A percentile compares a stretch with the other conserved stretches of the same genome.
Conservation (phyloP, 2,888 invertebrate genomes). For the Anorthoa munda region DNA sequence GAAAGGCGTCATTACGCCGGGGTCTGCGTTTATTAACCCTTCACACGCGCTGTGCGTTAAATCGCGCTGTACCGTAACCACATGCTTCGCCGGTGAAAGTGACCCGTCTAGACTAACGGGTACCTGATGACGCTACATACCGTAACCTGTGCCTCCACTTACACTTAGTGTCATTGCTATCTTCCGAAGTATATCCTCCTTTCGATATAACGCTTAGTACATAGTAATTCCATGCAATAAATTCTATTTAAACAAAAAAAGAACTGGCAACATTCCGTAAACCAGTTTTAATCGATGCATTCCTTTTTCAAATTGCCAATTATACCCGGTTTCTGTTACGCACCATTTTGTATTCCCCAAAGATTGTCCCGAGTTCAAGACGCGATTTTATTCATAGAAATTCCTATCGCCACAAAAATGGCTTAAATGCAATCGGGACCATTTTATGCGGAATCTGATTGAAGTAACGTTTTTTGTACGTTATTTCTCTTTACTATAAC, state of each 20-base stretch:
- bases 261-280: constrained; percentile 18
- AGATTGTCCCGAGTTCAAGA: constrained; percentile 29
- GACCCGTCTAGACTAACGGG: constrained; percentile 49
- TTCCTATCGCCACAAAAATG: constrained; percentile 37
- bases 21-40: constrained; percentile 31
- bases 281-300: constrained; percentile 44
- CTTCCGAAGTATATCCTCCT: constrained; percentile 31
- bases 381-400: constrained; percentile 46
- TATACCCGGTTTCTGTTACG: constrained; percentile 50
- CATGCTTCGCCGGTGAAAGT: constrained; percentile 57
- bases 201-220: constrained; percentile 13
- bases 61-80: constrained; percentile 34
- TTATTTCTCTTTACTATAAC: not conserved
- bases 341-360: constrained; percentile 50
- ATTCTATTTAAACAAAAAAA: constrained; percentile 18
- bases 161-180: constrained; percentile 40
- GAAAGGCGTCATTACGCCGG: constrained; percentile 9
- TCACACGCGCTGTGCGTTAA: constrained; percentile 14
- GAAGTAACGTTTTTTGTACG: not conserved
- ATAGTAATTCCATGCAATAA: constrained; percentile 5
- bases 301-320: constrained; percentile 56
- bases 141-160: constrained; percentile 41
- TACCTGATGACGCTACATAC: constrained; percentile 45
- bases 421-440: constrained; percentile 27
- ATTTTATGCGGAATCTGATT: constrained; percentile 22